These are phyloP conservation scores for Procambarus clarkii DNA, from an alignment of 1,140 invertebrate genomes.

Conservation along the genomic window DNA sequence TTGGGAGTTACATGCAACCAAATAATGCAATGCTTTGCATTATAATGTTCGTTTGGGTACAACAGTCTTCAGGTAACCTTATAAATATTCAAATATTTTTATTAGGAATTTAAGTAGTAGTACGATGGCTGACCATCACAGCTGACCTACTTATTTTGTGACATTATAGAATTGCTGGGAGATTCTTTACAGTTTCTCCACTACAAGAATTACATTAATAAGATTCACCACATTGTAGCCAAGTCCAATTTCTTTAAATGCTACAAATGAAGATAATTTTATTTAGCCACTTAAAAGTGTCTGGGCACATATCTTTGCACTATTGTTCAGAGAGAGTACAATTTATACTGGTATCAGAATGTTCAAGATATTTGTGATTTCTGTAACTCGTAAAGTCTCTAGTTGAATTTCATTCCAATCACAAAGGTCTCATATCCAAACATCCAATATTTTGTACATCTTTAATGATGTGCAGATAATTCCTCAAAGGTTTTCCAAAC, in stretches of 20 bases:
- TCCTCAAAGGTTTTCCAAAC: constrained; percentile 67
- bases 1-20: constrained; percentile 4
- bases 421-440: not conserved
- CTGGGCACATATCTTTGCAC: constrained; percentile 11
- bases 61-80: not conserved
- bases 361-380: not conserved
- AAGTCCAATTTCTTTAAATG: not conserved
- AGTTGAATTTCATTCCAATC: not conserved
- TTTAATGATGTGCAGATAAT: not conserved
- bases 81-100: not conserved
- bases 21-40: not conserved
- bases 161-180: not conserved
- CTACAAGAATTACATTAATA: not conserved
- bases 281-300: constrained; percentile 1
- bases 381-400: not conserved
- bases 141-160: not conserved
- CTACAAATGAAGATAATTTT: not conserved
- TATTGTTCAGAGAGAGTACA: not conserved
- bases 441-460: not conserved
- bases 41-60: not conserved
- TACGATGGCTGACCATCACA: not conserved
- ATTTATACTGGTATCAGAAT: not conserved
- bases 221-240: not conserved
- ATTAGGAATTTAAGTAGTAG: not conserved
- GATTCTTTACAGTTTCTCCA: not conserved